These are phyloP conservation scores for Falcunculus frontatus DNA, from an alignment of 2,113 vertebrate genomes.

Conservation along the genomic window DNA sequence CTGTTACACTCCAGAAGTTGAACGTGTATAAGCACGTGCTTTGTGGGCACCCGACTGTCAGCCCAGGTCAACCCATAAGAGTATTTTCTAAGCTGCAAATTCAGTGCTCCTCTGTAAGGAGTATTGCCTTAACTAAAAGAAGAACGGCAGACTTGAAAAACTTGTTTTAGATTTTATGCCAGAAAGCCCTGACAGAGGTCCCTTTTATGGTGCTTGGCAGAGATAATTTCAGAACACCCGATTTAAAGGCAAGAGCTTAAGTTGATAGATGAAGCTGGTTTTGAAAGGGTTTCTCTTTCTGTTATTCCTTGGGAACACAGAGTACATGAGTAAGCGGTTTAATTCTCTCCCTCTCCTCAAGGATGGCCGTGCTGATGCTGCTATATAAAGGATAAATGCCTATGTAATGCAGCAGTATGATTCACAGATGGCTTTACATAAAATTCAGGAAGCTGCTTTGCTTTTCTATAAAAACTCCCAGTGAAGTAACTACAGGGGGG, in stretches of 20 bases:
- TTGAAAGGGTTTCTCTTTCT: not conserved
- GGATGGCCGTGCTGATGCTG: not conserved
- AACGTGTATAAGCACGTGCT: accelerated
- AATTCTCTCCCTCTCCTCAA: not conserved
- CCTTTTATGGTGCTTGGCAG: not conserved
- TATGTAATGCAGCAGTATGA: not conserved
- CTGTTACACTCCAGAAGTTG: not conserved
- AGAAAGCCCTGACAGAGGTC: not conserved
- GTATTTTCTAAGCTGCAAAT: not conserved
- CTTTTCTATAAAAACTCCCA: not conserved
- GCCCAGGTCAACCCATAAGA: not conserved
- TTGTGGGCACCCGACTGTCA: not conserved
- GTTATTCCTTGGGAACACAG: not conserved
- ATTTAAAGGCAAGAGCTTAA: not conserved
- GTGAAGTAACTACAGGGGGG: not conserved
- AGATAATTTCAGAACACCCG: not conserved
- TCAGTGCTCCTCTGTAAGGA: not conserved
- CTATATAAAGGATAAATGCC: not conserved
- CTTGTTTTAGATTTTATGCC: not conserved
- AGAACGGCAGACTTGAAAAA: not conserved
- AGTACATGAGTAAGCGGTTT: not conserved
- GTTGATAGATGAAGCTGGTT: not conserved
- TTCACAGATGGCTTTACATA: not conserved
- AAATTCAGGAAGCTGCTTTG: not conserved
- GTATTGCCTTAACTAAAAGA: not conserved